phyloP scores from a whole-genome alignment of 2,888 invertebrate genomes.

The Megalurothrips usitatus region DNA sequence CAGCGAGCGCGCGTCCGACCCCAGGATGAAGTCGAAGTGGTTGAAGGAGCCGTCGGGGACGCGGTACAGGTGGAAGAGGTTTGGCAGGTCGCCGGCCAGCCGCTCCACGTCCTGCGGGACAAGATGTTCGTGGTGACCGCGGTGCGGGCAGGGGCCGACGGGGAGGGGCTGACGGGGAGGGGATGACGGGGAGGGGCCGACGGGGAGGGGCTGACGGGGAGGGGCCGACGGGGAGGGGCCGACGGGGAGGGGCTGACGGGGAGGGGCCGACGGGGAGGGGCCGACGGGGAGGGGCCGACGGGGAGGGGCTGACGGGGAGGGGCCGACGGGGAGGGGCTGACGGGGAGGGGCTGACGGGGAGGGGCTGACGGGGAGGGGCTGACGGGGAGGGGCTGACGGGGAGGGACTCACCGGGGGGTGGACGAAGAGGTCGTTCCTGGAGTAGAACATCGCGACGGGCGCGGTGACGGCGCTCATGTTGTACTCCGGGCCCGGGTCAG shows the following conservation, averaged over 20 bases:
- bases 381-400: not conserved
- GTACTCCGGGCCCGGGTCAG: constrained; percentile 15
- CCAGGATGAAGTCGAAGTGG: not conserved
- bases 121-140: no score
- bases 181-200: not conserved
- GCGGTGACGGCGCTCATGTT: constrained; percentile 24
- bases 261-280: no score
- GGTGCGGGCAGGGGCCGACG: not conserved
- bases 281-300: constrained; percentile 21
- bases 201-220: not conserved
- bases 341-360: not conserved
- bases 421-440: constrained; percentile 31
- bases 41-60: not conserved
- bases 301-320: no score
- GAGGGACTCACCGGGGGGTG: not conserved
- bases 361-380: not conserved
- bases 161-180: not conserved
- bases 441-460: constrained; percentile 30
- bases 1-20: not conserved
- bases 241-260: constrained; percentile 28
- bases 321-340: not conserved
- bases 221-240: not conserved
- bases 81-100: not conserved
- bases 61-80: not conserved
- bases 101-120: not conserved